phyloP scores from a whole-genome alignment of 2,888 invertebrate genomes.

The Argyresthia albistria region DNA sequence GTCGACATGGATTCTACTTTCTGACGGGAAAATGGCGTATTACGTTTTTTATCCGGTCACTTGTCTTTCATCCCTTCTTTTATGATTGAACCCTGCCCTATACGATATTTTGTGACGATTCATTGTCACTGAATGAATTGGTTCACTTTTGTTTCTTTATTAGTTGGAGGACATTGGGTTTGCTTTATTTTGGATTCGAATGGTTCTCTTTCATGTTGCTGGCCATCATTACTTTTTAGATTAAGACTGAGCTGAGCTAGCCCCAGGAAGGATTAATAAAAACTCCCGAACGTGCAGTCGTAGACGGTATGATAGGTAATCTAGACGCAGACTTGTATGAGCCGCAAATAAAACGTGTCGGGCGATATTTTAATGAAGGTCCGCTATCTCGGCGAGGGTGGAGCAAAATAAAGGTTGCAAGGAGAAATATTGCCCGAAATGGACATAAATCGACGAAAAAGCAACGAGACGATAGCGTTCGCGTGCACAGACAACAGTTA shows the following conservation, averaged over 20 bases:
- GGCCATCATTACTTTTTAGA: background rate
- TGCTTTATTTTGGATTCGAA: background rate
- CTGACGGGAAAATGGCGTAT: constrained; percentile 64
- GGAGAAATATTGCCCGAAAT: constrained; percentile 15
- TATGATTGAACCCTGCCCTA: constrained; percentile 50
- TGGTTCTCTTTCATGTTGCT: background rate
- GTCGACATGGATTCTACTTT: constrained; percentile 63
- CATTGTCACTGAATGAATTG: constrained; percentile 51
- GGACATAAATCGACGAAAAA: constrained; percentile 21
- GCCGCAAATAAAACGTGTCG: constrained; percentile 7
- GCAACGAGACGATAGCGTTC: constrained; percentile 13
- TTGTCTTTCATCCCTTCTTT: constrained; percentile 68
- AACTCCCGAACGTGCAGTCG: too few species aligned
- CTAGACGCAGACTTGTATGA: constrained; percentile 2
- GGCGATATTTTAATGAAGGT: constrained; percentile 23
- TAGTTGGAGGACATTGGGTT: constrained; percentile 14
- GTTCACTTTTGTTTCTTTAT: constrained; percentile 50
- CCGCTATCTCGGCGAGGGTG: constrained; percentile 14
- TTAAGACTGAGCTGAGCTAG: background rate
- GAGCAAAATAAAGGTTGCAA: constrained; percentile 9
- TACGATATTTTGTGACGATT: constrained; percentile 40
- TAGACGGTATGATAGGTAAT: background rate
- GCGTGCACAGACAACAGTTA: constrained; percentile 18
- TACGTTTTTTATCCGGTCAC: constrained; percentile 61
- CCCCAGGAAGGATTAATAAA: too few species aligned